Percentiles rank a stretch among this genome's conserved stretches.
Conservation (phyloP, 2,888 invertebrate species). For the Dysmachus trigonus region DNA sequence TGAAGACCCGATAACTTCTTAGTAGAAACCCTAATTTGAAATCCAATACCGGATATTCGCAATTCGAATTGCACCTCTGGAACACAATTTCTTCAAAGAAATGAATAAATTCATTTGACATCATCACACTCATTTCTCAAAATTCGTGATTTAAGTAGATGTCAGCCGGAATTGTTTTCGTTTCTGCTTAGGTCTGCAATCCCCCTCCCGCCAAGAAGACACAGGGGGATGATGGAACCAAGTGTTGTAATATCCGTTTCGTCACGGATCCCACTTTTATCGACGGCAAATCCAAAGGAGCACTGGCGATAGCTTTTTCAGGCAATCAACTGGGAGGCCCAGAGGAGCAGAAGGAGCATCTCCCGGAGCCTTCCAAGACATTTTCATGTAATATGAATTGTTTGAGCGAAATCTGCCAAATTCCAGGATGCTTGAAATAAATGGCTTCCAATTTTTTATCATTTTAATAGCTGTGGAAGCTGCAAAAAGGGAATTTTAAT, state of each 20-base stretch:
- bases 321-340: background rate
- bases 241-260: conserved; percentile 45
- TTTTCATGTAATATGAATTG: conserved; percentile 11
- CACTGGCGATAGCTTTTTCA: background rate
- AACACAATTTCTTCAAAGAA: conserved; percentile 2
- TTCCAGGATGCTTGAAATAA: background rate
- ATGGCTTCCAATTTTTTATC: conserved; percentile 26
- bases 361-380: background rate
- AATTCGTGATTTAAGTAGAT: conserved; percentile 26
- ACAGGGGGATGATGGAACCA: background rate
- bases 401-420: background rate
- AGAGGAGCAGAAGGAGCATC: background rate
- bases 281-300: background rate
- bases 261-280: conserved; percentile 37
- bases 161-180: conserved; percentile 28
- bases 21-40: background rate
- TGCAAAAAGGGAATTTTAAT: background rate
- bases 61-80: background rate
- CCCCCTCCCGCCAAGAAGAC: background rate
- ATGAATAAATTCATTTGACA: conserved; percentile 14
- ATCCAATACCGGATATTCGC: background rate
- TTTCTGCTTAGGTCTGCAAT: background rate
- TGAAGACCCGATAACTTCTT: background rate
- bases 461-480: conserved; percentile 5
- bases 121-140: conserved; percentile 30